Conservation (phyloP, 2,888 invertebrate species). For the Azorinus chamasolen region DNA sequence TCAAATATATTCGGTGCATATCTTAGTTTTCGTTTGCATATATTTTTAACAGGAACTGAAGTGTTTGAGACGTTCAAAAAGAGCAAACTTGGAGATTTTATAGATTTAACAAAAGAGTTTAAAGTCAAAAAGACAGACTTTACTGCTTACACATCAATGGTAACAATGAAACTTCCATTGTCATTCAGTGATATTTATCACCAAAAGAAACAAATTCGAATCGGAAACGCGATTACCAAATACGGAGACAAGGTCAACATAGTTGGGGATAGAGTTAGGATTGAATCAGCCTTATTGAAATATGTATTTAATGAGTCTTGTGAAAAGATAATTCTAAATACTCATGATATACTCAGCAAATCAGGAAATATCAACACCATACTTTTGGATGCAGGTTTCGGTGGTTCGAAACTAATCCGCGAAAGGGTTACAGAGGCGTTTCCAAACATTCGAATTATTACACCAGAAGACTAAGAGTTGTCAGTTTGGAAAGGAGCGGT, state of each 20-base stretch:
- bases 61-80: too few species aligned
- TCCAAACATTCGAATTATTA: too few species aligned
- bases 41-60: too few species aligned
- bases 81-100: too few species aligned
- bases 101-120: background rate
- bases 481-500: constrained; percentile 69
- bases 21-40: too few species aligned
- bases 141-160: too few species aligned
- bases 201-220: too few species aligned
- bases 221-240: background rate
- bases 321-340: constrained; percentile 39
- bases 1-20: too few species aligned
- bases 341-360: constrained; percentile 43
- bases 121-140: background rate
- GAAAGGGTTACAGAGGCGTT: constrained; percentile 40
- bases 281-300: constrained; percentile 49
- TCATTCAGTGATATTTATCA: too few species aligned
- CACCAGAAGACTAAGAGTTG: too few species aligned
- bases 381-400: constrained; percentile 68
- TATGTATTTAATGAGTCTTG: constrained; percentile 48
- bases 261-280: constrained; percentile 56
- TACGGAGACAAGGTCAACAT: constrained; percentile 22
- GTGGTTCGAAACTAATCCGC: constrained; percentile 59
- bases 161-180: too few species aligned
- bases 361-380: constrained; percentile 42